Percentiles rank a stretch among this genome's conserved stretches.
Evolutionary conservation across 2,888 invertebrate species (phyloP).

Genomic region (Meiosimyza platycephala): DNA sequence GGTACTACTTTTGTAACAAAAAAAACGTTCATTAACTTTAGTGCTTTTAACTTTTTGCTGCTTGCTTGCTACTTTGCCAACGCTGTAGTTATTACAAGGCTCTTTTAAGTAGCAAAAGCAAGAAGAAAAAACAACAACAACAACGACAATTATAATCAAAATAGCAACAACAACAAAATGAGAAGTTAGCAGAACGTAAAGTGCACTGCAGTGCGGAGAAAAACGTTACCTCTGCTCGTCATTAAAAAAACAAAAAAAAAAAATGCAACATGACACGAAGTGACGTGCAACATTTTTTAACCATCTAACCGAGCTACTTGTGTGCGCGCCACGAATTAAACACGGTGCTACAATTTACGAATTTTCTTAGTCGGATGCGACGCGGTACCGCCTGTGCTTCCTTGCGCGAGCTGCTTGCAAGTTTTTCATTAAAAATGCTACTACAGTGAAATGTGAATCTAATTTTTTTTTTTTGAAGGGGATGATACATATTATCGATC

Average conservation of each 20-base stretch:
- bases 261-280: constrained; percentile 13
- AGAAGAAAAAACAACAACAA: neutral
- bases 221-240: neutral
- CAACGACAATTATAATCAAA: neutral
- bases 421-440: neutral
- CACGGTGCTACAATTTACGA: constrained; percentile 18
- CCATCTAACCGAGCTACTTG: constrained; percentile 7
- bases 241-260: neutral
- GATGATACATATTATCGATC: no score
- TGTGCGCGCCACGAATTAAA: constrained; percentile 32
- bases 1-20: constrained; percentile 9
- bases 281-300: constrained; percentile 27
- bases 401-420: no score
- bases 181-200: no score
- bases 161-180: neutral
- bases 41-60: constrained; percentile 21
- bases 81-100: no score
- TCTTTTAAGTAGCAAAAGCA: neutral
- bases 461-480: neutral
- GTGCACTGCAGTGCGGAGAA: neutral
- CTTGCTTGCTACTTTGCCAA: neutral
- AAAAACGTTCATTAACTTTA: constrained; percentile 29
- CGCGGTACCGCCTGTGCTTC: neutral
- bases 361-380: constrained; percentile 13
- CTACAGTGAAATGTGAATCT: neutral